Evolutionary conservation across 2,888 invertebrate genomes (phyloP), one percentile per base, ranked within the genome.

Genomic region (Dryomyza anilis): DNA sequence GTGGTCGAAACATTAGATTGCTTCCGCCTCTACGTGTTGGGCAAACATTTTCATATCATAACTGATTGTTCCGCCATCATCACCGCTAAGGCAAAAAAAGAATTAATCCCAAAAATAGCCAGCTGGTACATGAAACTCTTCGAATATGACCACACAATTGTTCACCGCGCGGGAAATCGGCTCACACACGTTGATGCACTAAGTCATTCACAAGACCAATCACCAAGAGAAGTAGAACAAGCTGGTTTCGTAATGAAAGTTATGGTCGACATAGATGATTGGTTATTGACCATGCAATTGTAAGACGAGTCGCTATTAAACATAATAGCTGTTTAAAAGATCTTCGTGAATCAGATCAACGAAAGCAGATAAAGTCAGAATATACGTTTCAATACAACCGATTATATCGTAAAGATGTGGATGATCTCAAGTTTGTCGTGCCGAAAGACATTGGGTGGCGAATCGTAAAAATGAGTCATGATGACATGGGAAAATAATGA

Each of bases 61-160:
- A 67, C 53, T 1, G 64, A 65, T 39, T 65, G 62, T 25, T 52
- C 62, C 3, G 65, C 67, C 3, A 68, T 69, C n/a, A 60, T 63
- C 5, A 46, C 16, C 2, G 64, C 61, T 21, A 66, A 63, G 48
- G 29, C 76, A 73, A 60, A 66, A 63, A 46, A 76, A 75, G 81
- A 55, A 74, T 75, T 61, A 53, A 60, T 45, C 36, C 73, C 53
- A 64, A 73, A 55, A 68, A 65, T 63, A 65, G 73, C 56, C 36
- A 62, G 69, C 29, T 75, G 56, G 79, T 75, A 65, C 71, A 64
- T 66, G 69, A 73, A 57, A 2, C 10, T 67, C 10, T 43, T 63
- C 19, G 69, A 70, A 16, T 68, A 50, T 29, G 52, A 69, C 14
- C 69, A 25, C 43, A 48, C 45, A 8, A 12, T 69, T 10, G 57